Evolutionary conservation across 2,888 invertebrate genomes (phyloP), one percentile per base, ranked within the genome.

Genomic region (Drosophila melanosoma): DNA sequence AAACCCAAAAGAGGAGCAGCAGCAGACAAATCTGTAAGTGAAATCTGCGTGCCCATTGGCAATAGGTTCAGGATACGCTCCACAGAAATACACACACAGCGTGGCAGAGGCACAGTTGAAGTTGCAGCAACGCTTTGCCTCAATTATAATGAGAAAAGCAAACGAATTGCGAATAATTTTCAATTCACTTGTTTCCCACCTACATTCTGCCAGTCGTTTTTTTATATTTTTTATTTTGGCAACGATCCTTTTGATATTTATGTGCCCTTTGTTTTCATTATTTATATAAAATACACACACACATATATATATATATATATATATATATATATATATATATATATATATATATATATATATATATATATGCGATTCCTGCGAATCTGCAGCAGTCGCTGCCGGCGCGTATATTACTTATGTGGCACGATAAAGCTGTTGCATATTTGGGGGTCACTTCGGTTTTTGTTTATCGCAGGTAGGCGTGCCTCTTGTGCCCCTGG

Each of bases 81-180:
- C 12, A n/a, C 52, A 48, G 53, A 48, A 12, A 32, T 61, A 65
- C 57, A 12, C 36, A 26, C 23, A 35, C 40, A 40, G 29, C 6
- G 29, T 29, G 57, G 52, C 45, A 48, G 29, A 62, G 40, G 10
- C 38, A 26, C 38, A 69, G 64, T 68, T 66, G 64, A 74, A 74
- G 63, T 42, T 40, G 79, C 69, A 63, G 79, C 69, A 63, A 68
- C 75, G 64, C 66, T 40, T 63, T 69, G 74, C 60, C 83, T 90
- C 83, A 89, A 91, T 90, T 90, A 89, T 90, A 90, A 90, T 91
- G 90, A 89, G 87, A 86, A 91, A 91, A 90, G 83, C 90, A 91
- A 91, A 89, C 90, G 90, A 91, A 91, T 84, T 89, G 90, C 71
- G 91, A 91, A 91, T 90, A 83, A 90, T 90, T 90, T 91, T 87